phyloP scores from a whole-genome alignment of 2,888 invertebrate species.

The Carcina quercana region DNA sequence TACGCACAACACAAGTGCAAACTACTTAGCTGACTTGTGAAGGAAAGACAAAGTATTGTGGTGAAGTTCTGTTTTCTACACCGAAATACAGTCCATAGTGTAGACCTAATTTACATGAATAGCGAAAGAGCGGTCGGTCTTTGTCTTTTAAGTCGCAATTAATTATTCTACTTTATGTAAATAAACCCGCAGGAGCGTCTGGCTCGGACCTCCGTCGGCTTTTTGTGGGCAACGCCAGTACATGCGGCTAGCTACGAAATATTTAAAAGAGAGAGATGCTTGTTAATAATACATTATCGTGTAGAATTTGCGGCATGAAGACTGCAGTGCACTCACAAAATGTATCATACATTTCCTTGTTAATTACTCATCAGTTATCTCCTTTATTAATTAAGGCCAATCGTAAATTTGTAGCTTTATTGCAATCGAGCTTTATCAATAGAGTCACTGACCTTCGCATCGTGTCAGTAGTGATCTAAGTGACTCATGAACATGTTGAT shows the following conservation, averaged over 20 bases:
- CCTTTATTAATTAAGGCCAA: conserved; percentile 39
- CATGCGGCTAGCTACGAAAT: conserved; percentile 33
- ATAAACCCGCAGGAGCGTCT: conserved; percentile 45
- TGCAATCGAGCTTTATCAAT: conserved; percentile 21
- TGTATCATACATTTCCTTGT: conserved; percentile 19
- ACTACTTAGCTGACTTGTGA: no score
- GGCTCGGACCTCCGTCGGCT: conserved; percentile 34
- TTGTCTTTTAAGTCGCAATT: conserved; percentile 67
- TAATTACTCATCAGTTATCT: conserved; percentile 27
- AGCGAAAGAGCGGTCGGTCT: conserved; percentile 49
- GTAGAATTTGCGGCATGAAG: no score
- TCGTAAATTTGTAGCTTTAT: conserved; percentile 28
- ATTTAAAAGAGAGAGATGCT: conserved; percentile 34
- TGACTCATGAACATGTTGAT: no score
- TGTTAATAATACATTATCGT: conserved; percentile 28
- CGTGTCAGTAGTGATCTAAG: no score
- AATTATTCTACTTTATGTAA: conserved; percentile 70
- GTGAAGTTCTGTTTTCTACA: no score
- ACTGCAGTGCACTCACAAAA: no score
- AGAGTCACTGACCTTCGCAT: conserved; percentile 33
- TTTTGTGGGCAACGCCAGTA: conserved; percentile 35
- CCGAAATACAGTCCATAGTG: conserved; percentile 39
- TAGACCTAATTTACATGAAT: conserved; percentile 65
- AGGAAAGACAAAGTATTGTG: no score
- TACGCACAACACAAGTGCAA: no score